Evolutionary conservation across 1,140 invertebrate species (phyloP).

Genomic region (Samia ricini): DNA sequence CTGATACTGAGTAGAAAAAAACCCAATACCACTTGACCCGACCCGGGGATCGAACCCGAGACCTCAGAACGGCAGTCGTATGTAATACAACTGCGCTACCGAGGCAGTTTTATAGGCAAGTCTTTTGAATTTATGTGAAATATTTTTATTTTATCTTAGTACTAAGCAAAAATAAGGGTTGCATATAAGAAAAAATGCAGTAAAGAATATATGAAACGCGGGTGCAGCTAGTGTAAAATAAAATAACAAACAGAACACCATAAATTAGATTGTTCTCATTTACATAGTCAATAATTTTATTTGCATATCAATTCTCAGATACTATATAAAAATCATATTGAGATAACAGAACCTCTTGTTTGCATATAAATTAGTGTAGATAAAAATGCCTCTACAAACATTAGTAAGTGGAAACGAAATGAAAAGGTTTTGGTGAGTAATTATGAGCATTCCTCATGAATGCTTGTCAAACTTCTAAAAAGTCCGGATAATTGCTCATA

Average conservation of each 20-base stretch:
- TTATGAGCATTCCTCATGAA: not conserved
- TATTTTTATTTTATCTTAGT: too few relatives aligned
- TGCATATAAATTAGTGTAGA: not conserved
- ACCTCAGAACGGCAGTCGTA: too few relatives aligned
- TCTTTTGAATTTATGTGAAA: too few relatives aligned
- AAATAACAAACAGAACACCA: too few relatives aligned
- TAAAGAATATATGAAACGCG: too few relatives aligned
- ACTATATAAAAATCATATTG: not conserved
- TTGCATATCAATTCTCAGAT: not conserved
- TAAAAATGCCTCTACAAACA: not conserved
- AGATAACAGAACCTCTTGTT: not conserved
- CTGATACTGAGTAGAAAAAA: too few relatives aligned
- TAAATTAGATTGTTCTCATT: not conserved
- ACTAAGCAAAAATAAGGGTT: too few relatives aligned
- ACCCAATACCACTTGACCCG: too few relatives aligned
- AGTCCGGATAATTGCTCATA: not conserved
- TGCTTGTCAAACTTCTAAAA: not conserved
- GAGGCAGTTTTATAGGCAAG: too few relatives aligned
- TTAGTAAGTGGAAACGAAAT: not conserved
- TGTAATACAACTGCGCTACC: too few relatives aligned
- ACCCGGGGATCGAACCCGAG: too few relatives aligned
- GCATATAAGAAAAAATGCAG: not conserved
- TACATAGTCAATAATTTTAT: not conserved
- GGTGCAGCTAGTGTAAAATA: too few relatives aligned
- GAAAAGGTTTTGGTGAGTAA: not conserved